Evolutionary conservation across 2,113 vertebrate genomes (phyloP), one percentile per base, ranked within the genome.

Genomic region (Neolamprologus toae): DNA sequence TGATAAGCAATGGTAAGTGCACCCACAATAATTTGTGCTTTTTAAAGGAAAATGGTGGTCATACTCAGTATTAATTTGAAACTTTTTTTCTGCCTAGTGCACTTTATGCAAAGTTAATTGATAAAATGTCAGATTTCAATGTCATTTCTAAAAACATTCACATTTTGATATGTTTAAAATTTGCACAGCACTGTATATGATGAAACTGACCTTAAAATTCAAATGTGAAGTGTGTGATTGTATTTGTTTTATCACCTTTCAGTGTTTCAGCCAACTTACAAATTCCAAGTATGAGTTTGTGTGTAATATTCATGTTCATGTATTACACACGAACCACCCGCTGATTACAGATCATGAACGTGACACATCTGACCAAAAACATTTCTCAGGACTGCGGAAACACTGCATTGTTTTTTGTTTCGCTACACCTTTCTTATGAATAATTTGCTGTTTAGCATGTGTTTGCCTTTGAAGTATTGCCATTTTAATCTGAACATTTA

Each of bases 301-400:
- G 28, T 89, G 31, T 82, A 14, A 26, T 45, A 45, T 26, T 68
- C 61, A 21, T 68, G 33, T 37, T 45, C 68, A 16, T 26, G 66
- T 73, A 45, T 73, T 45, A 26, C 40, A 73, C 21, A 23, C 17
- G 68, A 76, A 47, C 68, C 68, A 76, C 42, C 3, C 23, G 3
- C n/a, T 86, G 57, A 80, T 59, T 76, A 79, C 40, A 88, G 37
- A 82, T 87, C 83, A 83, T 90, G 73, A 90, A 87, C 91, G 86
- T 93, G 84, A 80, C 47, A 80, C 66, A 86, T 86, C 85, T 87
- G 86, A 93, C 92, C 93, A 92, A 94, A 93, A 91, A 93, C 80
- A 88, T 93, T 89, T 94, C 95, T 96, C 95, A 96, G 95, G 95
- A 94, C 92, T 4, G 87, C 63, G 47, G 59, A 76, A 54, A 79